Conservation (phyloP, 2,888 invertebrate genomes). For the Drosophila maculinotata region DNA sequence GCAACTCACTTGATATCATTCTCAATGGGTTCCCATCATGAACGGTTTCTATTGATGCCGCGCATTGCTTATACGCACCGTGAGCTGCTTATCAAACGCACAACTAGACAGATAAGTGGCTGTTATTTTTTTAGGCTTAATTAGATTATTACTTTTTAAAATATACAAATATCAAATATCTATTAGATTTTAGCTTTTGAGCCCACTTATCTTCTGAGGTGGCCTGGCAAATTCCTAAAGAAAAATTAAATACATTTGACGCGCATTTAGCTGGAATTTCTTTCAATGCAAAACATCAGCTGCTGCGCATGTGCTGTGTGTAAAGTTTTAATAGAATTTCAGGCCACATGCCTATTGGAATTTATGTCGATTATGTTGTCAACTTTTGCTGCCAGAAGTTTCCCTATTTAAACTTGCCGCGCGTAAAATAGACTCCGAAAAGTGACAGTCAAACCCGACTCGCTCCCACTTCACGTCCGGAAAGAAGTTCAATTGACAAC, state of each 20-base stretch:
- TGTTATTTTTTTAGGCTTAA: constrained; percentile 28
- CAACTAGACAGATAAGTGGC: constrained; percentile 48
- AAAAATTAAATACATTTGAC: constrained; percentile 19
- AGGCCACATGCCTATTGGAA: constrained; percentile 69
- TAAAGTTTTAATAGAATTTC: constrained; percentile 76
- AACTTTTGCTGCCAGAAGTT: constrained; percentile 70
- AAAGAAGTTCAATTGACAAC: constrained; percentile 72
- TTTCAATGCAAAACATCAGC: constrained; percentile 16
- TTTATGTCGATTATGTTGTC: constrained; percentile 79
- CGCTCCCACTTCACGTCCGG: constrained; percentile 8
- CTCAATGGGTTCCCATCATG: constrained; percentile 33
- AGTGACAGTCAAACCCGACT: constrained; percentile 21
- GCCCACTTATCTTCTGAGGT: constrained; percentile 50
- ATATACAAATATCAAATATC: background rate
- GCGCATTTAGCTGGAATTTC: constrained; percentile 34
- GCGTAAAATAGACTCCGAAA: constrained; percentile 68
- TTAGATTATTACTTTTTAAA: constrained; percentile 40
- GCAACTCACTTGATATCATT: constrained; percentile 37
- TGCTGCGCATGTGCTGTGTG: constrained; percentile 40
- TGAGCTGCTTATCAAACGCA: constrained; percentile 45
- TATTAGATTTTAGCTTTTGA: constrained; percentile 29
- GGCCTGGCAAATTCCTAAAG: constrained; percentile 36
- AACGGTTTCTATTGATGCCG: constrained; percentile 31
- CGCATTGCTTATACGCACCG: constrained; percentile 41
- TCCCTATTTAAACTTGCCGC: constrained; percentile 73